phyloP scores from a whole-genome alignment of 2,888 invertebrate species.

The Pyrrhia umbra region DNA sequence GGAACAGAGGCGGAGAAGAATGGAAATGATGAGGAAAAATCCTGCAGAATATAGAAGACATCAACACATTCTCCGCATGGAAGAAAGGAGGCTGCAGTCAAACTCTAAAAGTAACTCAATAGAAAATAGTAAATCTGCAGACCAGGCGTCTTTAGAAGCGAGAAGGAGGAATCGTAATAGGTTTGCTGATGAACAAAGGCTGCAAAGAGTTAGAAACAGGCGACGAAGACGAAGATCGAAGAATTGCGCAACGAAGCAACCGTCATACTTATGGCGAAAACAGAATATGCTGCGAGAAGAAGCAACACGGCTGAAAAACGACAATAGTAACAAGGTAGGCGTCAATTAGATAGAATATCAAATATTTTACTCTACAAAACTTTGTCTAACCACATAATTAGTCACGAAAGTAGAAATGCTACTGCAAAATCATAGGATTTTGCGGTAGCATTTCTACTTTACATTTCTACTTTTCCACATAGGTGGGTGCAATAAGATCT shows the following conservation, averaged over 20 bases:
- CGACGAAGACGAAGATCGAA: constrained; percentile 81
- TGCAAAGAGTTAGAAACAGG: constrained; percentile 76
- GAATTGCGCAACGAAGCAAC: constrained; percentile 87
- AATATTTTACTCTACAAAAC: neutral
- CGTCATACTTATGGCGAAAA: constrained; percentile 82
- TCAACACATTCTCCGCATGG: constrained; percentile 77
- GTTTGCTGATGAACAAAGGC: constrained; percentile 68
- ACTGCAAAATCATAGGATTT: too few relatives aligned
- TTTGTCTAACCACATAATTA: neutral
- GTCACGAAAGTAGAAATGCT: neutral
- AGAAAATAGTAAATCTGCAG: constrained; percentile 77
- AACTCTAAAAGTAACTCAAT: constrained; percentile 75
- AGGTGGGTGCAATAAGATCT: too few relatives aligned
- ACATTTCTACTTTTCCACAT: too few relatives aligned
- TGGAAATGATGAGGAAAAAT: constrained; percentile 81
- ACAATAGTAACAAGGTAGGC: constrained; percentile 60
- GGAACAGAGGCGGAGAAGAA: constrained; percentile 77
- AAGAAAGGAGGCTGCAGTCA: constrained; percentile 75
- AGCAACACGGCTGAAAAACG: constrained; percentile 63
- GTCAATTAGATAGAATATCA: neutral
- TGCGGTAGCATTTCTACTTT: neutral
- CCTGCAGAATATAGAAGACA: constrained; percentile 83
- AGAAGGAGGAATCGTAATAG: constrained; percentile 72
- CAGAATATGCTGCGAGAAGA: constrained; percentile 69
- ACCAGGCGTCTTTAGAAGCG: constrained; percentile 64